phyloP scores from a whole-genome alignment of 2,113 vertebrate species.

The Dendropsophus ebraccatus region DNA sequence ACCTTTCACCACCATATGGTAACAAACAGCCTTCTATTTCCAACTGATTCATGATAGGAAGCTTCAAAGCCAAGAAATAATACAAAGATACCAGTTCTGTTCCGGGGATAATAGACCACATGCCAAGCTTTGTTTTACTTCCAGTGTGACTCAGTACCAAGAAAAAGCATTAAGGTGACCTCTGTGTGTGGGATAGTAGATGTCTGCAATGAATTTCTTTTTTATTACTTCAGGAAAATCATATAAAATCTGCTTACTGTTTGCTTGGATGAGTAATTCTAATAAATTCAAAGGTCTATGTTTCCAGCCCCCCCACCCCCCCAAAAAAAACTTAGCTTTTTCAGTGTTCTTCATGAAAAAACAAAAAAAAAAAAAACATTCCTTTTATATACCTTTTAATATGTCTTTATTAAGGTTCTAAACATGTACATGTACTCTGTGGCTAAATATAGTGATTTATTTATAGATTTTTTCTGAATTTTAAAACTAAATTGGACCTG shows the following conservation, averaged over 20 bases:
- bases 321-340: too few relatives aligned
- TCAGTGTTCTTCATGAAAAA: too few relatives aligned
- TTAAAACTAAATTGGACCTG: too few relatives aligned
- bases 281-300: background rate
- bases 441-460: too few relatives aligned
- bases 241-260: slow-evolving; percentile 37
- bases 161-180: slow-evolving; percentile 37
- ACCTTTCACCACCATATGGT: slow-evolving; percentile 43
- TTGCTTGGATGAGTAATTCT: slow-evolving; percentile 1
- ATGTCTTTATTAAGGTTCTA: too few relatives aligned
- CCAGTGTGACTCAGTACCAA: slow-evolving; percentile 41
- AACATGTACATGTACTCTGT: too few relatives aligned
- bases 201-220: slow-evolving; percentile 38
- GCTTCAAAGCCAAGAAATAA: slow-evolving; percentile 51
- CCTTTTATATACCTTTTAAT: too few relatives aligned
- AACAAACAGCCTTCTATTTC: slow-evolving; percentile 49
- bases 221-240: slow-evolving; percentile 32
- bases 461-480: too few relatives aligned
- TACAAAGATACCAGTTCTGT: slow-evolving; percentile 56
- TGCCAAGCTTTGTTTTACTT: slow-evolving; percentile 57
- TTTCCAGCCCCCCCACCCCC: too few relatives aligned
- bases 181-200: slow-evolving; percentile 39
- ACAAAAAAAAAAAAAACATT: too few relatives aligned
- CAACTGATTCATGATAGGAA: slow-evolving; percentile 52
- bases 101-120: slow-evolving; percentile 42